Evolutionary conservation across 2,888 invertebrate genomes (phyloP).

Genomic region (Hypomecis atomaria): DNA sequence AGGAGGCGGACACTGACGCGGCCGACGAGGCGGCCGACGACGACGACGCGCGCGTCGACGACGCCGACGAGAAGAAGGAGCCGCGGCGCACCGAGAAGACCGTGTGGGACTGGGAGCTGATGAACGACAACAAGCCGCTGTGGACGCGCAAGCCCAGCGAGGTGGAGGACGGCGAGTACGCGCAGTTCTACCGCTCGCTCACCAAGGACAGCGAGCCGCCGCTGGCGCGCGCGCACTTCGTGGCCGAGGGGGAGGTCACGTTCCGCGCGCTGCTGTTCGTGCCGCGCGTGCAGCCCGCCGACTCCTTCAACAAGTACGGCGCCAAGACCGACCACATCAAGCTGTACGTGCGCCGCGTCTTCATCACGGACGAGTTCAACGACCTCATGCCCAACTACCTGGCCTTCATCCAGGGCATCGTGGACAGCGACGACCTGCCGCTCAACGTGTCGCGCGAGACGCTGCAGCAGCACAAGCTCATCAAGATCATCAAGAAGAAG

Average conservation of each 20-base stretch:
- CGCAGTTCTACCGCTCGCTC: conserved; percentile 97
- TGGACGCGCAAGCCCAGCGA: conserved; percentile 97
- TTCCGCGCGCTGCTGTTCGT: conserved; percentile 98
- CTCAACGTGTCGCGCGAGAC: conserved; percentile 99
- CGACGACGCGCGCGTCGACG: conserved; percentile 88
- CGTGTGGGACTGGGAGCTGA: conserved; percentile 98
- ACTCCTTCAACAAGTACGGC: conserved; percentile 98
- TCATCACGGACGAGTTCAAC: conserved; percentile 99
- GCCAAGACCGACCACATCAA: conserved; percentile 97
- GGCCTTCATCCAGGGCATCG: conserved; percentile 96
- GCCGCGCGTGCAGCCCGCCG: conserved; percentile 95
- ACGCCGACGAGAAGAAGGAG: conserved; percentile 86
- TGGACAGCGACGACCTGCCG: conserved; percentile 99
- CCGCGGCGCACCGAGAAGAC: conserved; percentile 95
- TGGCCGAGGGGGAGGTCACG: conserved; percentile 99
- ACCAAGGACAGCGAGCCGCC: conserved; percentile 95
- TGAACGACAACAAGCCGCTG: conserved; percentile 99
- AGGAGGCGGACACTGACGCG: conserved; percentile 42
- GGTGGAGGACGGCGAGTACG: conserved; percentile 95
- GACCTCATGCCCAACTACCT: conserved; percentile 99
- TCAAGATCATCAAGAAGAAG: conserved; percentile 99
- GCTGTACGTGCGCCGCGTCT: conserved; percentile 98
- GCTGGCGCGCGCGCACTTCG: conserved; percentile 94
- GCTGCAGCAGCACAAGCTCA: conserved; percentile 98
- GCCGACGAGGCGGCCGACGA: conserved; percentile 60